A percentile compares a stretch with the other conserved stretches of the same genome.
These are phyloP conservation scores for Tiliacea aurago DNA, from an alignment of 2,888 invertebrate genomes.

Conservation along the genomic window DNA sequence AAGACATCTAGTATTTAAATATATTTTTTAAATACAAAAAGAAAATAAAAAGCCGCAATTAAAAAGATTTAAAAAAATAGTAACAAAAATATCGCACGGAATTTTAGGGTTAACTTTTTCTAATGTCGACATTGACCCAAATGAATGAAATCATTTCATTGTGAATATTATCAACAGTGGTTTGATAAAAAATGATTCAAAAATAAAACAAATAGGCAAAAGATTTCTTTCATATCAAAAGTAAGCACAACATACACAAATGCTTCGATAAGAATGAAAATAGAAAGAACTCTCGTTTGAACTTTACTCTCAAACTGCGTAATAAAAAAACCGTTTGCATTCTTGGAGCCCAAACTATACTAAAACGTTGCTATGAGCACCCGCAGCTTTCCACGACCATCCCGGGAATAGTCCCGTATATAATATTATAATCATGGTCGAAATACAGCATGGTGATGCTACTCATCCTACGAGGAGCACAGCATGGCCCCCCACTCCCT, in stretches of 20 bases:
- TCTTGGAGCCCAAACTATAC: slow-evolving; percentile 74
- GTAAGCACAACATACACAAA: slow-evolving; percentile 19
- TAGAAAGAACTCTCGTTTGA: slow-evolving; percentile 24
- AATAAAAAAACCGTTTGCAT: background rate
- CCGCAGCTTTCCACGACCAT: slow-evolving; percentile 99
- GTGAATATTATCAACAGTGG: background rate
- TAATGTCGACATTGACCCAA: slow-evolving; percentile 27
- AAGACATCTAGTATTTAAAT: slow-evolving; percentile 31
- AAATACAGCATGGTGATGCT: slow-evolving; percentile 98
- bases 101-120: slow-evolving; percentile 35
- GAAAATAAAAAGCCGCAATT: background rate
- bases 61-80: background rate
- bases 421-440: slow-evolving; percentile 96
- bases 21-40: background rate
- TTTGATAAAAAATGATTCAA: slow-evolving; percentile 9
- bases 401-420: slow-evolving; percentile 96
- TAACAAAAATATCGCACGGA: background rate
- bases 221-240: slow-evolving; percentile 12
- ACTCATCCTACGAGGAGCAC: slow-evolving; percentile 97
- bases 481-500: slow-evolving; percentile 96
- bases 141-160: slow-evolving; percentile 16
- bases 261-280: slow-evolving; percentile 22
- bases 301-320: slow-evolving; percentile 1
- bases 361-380: slow-evolving; percentile 92
- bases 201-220: slow-evolving; percentile 26